phyloP scores from a whole-genome alignment of 1,140 invertebrate species.

The Intoshia linei region DNA sequence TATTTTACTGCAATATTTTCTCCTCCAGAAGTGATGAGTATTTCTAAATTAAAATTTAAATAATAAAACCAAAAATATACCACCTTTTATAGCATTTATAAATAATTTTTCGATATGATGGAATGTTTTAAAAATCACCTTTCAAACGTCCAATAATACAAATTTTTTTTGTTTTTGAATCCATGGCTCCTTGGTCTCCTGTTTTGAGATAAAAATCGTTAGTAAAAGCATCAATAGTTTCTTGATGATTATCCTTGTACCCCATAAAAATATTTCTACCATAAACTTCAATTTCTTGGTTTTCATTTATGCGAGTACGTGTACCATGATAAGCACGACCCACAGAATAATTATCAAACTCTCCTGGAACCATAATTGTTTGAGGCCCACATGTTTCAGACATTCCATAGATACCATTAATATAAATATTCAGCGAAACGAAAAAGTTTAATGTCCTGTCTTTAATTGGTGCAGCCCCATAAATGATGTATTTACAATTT shows the following conservation, averaged over 20 bases:
- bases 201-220: constrained; percentile 41
- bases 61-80: too few species aligned
- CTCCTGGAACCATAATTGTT: neutral
- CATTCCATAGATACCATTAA: constrained; percentile 32
- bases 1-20: constrained; percentile 57
- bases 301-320: neutral
- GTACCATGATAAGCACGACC: too few species aligned
- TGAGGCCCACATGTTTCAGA: constrained; percentile 38
- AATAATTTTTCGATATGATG: too few species aligned
- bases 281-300: constrained; percentile 30
- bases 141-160: constrained; percentile 45
- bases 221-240: constrained; percentile 38
- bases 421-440: constrained; percentile 41
- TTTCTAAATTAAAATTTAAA: constrained; percentile 28
- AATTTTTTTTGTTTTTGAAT: constrained; percentile 35
- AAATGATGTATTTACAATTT: constrained; percentile 31
- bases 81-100: too few species aligned
- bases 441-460: constrained; percentile 50
- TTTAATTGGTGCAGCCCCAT: constrained; percentile 47
- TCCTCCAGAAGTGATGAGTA: constrained; percentile 65
- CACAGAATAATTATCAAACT: too few species aligned
- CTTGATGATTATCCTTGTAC: constrained; percentile 38
- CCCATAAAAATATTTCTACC: constrained; percentile 58
- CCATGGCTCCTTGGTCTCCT: constrained; percentile 45
- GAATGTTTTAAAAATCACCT: too few species aligned